Conservation (phyloP, 2,113 vertebrate genomes). For the Callorhinus ursinus region DNA sequence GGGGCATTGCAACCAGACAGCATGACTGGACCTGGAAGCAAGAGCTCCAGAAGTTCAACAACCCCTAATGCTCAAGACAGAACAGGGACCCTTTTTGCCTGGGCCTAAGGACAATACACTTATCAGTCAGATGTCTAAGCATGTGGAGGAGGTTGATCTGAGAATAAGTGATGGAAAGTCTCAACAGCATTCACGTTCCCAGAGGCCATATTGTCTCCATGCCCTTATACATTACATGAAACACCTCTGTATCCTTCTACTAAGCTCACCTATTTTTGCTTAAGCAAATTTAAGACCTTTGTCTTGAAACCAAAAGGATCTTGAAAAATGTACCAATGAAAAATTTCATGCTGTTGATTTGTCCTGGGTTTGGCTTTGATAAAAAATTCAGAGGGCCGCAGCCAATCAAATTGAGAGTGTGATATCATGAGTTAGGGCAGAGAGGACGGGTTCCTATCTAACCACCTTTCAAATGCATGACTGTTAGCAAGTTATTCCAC, state of each 20-base stretch:
- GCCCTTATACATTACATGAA: neutral
- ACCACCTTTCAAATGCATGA: neutral
- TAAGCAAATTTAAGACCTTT: neutral
- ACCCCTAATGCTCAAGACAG: neutral
- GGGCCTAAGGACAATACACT: neutral
- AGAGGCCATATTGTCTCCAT: neutral
- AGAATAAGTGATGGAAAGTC: neutral
- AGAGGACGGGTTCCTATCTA: neutral
- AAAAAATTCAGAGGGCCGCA: neutral
- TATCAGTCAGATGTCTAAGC: neutral
- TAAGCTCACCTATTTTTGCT: neutral
- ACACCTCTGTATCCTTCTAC: neutral
- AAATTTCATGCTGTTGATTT: neutral
- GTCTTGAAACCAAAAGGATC: slow-evolving; percentile 15
- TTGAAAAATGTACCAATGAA: neutral
- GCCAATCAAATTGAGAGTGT: neutral
- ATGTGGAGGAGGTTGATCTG: neutral
- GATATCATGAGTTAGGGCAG: neutral
- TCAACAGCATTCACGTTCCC: neutral
- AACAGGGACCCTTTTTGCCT: neutral
- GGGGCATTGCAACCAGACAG: neutral
- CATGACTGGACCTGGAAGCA: neutral
- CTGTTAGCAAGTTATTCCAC: neutral
- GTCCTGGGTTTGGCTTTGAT: neutral
- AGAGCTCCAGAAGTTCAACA: neutral